Base-by-base conservation (phyloP, 2,888 invertebrate genomes). In the Cotesia congregata region DNA sequence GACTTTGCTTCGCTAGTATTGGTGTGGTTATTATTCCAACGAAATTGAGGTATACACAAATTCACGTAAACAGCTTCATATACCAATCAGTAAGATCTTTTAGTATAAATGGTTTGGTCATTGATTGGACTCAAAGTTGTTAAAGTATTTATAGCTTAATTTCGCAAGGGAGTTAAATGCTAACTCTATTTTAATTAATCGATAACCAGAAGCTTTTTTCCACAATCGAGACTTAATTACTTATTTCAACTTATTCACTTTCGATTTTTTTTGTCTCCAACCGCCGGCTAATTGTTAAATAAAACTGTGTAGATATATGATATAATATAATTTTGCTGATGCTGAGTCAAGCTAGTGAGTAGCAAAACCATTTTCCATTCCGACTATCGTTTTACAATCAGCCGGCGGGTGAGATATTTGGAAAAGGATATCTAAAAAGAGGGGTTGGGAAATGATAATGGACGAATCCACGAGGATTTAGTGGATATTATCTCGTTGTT, bases 401-500 rank as follows among this genome's bases (percentile, higher is more conserved):
- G 6, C 62, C 17, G 61, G 20, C 17, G 61, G 20, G 74, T n/a
- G 62, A 40, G 30, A 59, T 41, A 59, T 70, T 71, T 15, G 65
- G 41, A 64, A 38, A 70, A 69, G 62, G 60, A 38, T 38, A 30
- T 9, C 41, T 59, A 70, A 30, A n/a, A 50, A 59, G 30, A 70
- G 50, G 15, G 70, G 59, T 12, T 30, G 76, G 62, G 74, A 62
- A 59, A 68, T 78, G 79, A 79, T 80, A 81, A 81, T 81, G 75
- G 78, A 67, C 75, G 80, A 79, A 84, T 82, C 82, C 80, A 80
- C 83, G 83, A 80, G 82, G 83, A 85, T 86, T 85, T 83, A 84
- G 80, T 78, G 83, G 81, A 85, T 83, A 85, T 85, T 85, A 85
- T 85, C 85, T 81, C 80, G 81, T 78, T 83, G 82, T 85, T 85